Evolutionary conservation across 2,113 vertebrate genomes (phyloP).

Genomic region (Eira barbara): DNA sequence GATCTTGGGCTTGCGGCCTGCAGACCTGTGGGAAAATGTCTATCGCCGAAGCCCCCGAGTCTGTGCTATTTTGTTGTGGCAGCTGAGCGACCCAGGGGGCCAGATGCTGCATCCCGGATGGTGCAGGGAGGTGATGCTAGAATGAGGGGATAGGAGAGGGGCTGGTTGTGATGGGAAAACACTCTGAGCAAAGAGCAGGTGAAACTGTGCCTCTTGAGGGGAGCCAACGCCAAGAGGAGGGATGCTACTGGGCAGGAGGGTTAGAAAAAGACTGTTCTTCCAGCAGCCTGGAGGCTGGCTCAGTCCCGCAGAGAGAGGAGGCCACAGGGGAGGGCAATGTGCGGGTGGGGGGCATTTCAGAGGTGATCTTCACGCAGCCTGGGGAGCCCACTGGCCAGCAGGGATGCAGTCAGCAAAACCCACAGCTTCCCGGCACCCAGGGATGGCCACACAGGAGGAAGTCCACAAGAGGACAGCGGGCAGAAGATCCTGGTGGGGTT

Average conservation of each 20-base stretch:
- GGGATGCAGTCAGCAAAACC: background rate
- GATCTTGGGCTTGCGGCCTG: background rate
- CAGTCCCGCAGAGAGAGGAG: background rate
- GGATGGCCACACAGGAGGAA: background rate
- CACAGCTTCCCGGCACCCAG: background rate
- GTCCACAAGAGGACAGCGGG: background rate
- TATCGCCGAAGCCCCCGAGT: background rate
- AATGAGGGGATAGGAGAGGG: background rate
- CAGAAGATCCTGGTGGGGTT: background rate
- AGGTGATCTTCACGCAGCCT: background rate
- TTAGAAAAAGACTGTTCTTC: background rate
- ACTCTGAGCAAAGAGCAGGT: background rate
- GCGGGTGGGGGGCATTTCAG: background rate
- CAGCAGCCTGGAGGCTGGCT: background rate
- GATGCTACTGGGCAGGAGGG: rapidly evolving
- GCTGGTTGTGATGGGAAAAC: rapidly evolving
- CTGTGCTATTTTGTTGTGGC: background rate
- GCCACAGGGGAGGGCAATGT: background rate
- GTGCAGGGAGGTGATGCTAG: background rate
- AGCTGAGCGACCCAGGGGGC: background rate
- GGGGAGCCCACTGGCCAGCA: background rate
- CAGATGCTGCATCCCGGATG: rapidly evolving
- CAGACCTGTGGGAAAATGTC: background rate
- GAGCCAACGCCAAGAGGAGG: background rate
- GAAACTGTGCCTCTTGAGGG: rapidly evolving